Evolutionary conservation across 2,888 invertebrate genomes (phyloP).

Genomic region (Nephrocerus scutellatus): DNA sequence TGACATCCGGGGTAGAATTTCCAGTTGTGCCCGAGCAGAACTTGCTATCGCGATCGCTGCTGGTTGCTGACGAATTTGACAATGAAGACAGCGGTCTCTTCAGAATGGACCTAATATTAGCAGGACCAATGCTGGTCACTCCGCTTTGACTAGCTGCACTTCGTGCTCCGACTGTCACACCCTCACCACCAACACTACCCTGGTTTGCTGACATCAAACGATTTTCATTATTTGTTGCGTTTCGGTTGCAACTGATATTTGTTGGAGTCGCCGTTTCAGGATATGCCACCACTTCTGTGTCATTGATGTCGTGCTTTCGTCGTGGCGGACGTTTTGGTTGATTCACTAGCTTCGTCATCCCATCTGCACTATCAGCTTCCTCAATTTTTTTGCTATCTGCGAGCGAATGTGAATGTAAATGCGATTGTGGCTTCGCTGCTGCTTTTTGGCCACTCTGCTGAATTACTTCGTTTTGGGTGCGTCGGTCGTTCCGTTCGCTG

Average conservation of each 20-base stretch:
- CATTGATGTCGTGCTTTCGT: slow-evolving; percentile 28
- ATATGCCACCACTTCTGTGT: slow-evolving; percentile 11
- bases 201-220: background rate
- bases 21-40: too few species aligned
- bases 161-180: too few species aligned
- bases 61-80: slow-evolving; percentile 41
- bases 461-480: too few species aligned
- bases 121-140: too few species aligned
- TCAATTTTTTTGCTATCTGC: too few species aligned
- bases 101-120: slow-evolving; percentile 53
- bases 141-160: slow-evolving; percentile 19
- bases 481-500: too few species aligned
- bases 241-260: background rate
- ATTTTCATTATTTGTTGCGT: background rate
- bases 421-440: slow-evolving; percentile 2
- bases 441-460: background rate
- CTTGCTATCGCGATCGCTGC: too few species aligned
- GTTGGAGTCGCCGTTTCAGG: slow-evolving; percentile 2
- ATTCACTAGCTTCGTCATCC: too few species aligned
- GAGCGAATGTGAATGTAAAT: too few species aligned
- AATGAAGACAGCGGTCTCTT: slow-evolving; percentile 51
- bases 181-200: too few species aligned
- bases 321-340: slow-evolving; percentile 42
- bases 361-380: too few species aligned
- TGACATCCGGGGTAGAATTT: too few species aligned